Evolutionary conservation across 2,113 vertebrate genomes (phyloP).

Genomic region (Elephas maximus): DNA sequence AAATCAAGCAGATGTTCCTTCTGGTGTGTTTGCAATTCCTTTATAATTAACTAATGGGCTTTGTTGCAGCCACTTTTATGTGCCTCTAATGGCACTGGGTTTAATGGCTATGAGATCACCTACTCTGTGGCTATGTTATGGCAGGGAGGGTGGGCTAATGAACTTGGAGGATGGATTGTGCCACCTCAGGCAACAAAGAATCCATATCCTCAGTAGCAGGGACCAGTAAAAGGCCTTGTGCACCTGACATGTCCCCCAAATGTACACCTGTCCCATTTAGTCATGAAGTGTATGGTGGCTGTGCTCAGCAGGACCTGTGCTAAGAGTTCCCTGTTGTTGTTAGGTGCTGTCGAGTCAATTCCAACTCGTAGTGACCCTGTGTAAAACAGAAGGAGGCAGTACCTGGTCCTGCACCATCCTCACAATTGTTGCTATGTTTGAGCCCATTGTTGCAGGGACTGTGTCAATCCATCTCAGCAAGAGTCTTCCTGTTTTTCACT

Average conservation of each 20-base stretch:
- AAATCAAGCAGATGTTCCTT: slow-evolving; percentile 82
- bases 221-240: neutral
- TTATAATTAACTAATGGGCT: slow-evolving; percentile 85
- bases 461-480: too few species aligned
- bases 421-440: too few species aligned
- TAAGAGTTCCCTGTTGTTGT: neutral
- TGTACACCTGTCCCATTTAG: neutral
- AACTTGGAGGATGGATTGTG: slow-evolving; percentile 51
- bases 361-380: too few species aligned
- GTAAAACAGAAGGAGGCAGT: too few species aligned
- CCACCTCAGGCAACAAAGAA: slow-evolving; percentile 8
- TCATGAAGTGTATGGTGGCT: neutral
- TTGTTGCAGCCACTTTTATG: slow-evolving; percentile 79
- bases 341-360: too few species aligned
- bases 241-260: too few species aligned
- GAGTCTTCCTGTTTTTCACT: too few species aligned
- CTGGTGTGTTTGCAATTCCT: slow-evolving; percentile 79
- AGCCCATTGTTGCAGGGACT: too few species aligned
- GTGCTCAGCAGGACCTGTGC: neutral
- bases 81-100: slow-evolving; percentile 72
- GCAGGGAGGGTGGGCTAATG: slow-evolving; percentile 66
- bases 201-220: neutral
- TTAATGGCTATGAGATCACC: slow-evolving; percentile 59
- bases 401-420: too few species aligned
- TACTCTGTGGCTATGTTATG: slow-evolving; percentile 62